phyloP scores from a whole-genome alignment of 2,797 vertebrate species.

The Lycodopsis pacificus region DNA sequence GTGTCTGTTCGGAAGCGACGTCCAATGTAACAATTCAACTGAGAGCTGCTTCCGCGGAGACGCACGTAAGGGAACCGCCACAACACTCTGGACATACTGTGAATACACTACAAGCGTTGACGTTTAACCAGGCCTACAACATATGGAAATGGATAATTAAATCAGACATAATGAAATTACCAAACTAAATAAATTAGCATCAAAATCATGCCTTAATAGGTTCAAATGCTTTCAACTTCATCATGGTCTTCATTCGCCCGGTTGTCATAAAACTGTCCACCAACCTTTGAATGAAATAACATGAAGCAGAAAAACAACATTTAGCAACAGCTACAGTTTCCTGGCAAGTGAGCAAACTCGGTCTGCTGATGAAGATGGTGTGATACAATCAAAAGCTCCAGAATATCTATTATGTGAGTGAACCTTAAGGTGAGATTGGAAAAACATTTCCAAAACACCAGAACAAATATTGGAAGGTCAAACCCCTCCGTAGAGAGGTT shows the following conservation, averaged over 20 bases:
- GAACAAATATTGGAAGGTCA: background rate
- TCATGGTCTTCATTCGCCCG: background rate
- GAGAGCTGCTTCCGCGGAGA: constrained; percentile 59
- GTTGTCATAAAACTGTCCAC: background rate
- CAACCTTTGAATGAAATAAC: background rate
- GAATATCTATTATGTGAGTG: too few species aligned
- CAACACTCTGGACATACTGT: background rate
- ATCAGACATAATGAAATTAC: background rate
- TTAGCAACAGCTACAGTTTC: background rate
- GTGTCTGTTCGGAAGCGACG: constrained; percentile 20
- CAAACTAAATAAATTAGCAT: background rate
- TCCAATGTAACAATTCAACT: constrained; percentile 47
- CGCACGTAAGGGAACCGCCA: constrained; percentile 57
- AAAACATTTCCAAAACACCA: background rate
- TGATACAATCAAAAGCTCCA: too few species aligned
- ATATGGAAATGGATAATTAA: background rate
- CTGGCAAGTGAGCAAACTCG: background rate
- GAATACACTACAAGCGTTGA: background rate
- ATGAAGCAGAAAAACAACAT: too few species aligned
- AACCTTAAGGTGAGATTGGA: too few species aligned
- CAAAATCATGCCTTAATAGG: background rate
- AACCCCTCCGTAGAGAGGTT: background rate
- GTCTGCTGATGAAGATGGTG: background rate
- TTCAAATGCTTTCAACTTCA: background rate
- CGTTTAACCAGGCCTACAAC: background rate